Evolutionary conservation across 1,140 invertebrate species (phyloP).

Genomic region (Diachasmimorpha longicaudata): DNA sequence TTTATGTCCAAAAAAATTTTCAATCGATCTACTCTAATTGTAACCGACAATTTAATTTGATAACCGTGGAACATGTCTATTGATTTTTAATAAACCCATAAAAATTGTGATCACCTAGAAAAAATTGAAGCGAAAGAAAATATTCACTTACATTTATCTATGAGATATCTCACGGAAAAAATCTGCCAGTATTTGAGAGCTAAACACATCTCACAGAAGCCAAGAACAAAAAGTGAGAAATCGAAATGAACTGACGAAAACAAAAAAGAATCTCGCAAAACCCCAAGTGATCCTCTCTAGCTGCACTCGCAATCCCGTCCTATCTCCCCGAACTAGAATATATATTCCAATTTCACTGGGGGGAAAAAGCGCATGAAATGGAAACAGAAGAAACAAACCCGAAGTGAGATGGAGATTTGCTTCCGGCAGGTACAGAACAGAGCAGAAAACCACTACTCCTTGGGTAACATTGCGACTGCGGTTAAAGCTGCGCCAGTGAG

Average conservation of each 20-base stretch:
- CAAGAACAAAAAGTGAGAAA: neutral
- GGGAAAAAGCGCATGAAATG: neutral
- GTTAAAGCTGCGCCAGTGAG: neutral
- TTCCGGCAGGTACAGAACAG: slow-evolving; percentile 14
- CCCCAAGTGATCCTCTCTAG: neutral
- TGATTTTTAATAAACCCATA: too few relatives aligned
- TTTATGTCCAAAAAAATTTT: too few relatives aligned
- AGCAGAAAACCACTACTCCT: neutral
- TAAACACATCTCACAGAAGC: neutral
- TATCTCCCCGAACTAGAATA: neutral
- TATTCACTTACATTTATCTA: too few relatives aligned
- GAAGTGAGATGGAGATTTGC: slow-evolving; percentile 9
- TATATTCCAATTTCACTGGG: slow-evolving; percentile 6
- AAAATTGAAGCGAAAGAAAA: too few relatives aligned
- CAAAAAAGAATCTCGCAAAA: neutral
- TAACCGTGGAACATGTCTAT: too few relatives aligned
- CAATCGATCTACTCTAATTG: too few relatives aligned
- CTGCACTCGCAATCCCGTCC: neutral
- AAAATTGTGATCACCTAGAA: too few relatives aligned
- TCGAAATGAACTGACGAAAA: neutral
- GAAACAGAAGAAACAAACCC: neutral
- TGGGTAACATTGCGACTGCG: slow-evolving; percentile 5
- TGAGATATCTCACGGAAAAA: too few relatives aligned
- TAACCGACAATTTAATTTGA: too few relatives aligned
- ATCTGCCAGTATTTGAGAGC: neutral